Conservation (phyloP, 2,888 invertebrate species). For the Alitta virens region DNA sequence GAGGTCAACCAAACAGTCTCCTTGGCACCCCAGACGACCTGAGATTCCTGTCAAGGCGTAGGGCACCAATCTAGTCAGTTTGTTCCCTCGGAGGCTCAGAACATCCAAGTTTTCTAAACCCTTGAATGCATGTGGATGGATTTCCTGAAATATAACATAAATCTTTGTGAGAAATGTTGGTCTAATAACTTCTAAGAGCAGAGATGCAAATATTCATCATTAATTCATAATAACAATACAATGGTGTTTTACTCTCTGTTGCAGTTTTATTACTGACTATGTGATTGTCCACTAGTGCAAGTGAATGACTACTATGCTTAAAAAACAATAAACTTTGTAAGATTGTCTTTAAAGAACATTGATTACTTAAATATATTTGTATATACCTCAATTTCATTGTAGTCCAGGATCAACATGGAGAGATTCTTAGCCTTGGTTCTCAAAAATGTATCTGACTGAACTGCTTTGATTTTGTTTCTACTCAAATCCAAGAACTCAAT, state of each 20-base stretch:
- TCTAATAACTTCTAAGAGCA: too few species aligned
- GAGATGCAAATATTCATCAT: too few species aligned
- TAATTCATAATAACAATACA: too few species aligned
- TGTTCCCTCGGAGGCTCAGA: not conserved
- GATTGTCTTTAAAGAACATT: too few species aligned
- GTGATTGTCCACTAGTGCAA: too few species aligned
- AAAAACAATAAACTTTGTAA: too few species aligned
- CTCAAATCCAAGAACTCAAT: not conserved
- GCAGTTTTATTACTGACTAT: too few species aligned
- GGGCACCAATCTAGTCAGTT: not conserved
- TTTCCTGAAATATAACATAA: too few species aligned
- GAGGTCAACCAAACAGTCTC: not conserved
- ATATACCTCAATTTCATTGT: not conserved
- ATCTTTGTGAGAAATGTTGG: too few species aligned
- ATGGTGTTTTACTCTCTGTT: too few species aligned
- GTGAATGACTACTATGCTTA: too few species aligned
- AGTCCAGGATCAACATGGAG: not conserved
- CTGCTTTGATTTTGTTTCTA: not conserved
- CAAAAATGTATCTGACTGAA: not conserved
- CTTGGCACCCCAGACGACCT: not conserved
- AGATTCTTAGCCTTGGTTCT: not conserved
- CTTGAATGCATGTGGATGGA: not conserved
- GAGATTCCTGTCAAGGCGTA: not conserved
- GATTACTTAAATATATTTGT: too few species aligned
- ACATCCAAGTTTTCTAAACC: not conserved